These are phyloP conservation scores for Patella ulyssiponensis DNA, from an alignment of 2,888 invertebrate species.

Conservation along the genomic window DNA sequence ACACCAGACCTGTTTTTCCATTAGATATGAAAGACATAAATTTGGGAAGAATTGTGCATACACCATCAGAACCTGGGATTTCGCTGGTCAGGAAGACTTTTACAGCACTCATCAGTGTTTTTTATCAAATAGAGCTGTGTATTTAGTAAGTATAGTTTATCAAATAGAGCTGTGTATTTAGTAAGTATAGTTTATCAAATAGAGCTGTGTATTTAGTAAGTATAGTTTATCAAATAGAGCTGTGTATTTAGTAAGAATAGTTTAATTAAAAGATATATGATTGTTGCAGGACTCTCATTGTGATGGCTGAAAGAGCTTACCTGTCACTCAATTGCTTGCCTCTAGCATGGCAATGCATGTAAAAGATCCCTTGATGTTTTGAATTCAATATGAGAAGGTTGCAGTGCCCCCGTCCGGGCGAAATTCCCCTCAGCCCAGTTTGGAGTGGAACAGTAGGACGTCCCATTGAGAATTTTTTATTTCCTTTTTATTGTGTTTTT, in stretches of 20 bases:
- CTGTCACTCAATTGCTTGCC: no score
- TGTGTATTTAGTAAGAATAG: slow-evolving; percentile 61
- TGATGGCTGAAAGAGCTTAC: no score
- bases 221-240: slow-evolving; percentile 61
- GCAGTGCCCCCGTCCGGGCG: no score
- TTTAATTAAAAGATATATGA: background rate
- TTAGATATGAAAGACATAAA: slow-evolving; percentile 48
- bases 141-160: slow-evolving; percentile 60
- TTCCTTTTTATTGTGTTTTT: no score
- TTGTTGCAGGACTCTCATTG: background rate
- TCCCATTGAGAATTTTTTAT: no score
- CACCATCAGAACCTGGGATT: slow-evolving; percentile 68
- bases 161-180: slow-evolving; percentile 67
- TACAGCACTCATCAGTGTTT: slow-evolving; percentile 69
- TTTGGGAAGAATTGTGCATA: slow-evolving; percentile 49
- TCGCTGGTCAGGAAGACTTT: slow-evolving; percentile 70
- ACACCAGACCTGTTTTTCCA: background rate
- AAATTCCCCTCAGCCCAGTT: no score
- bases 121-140: slow-evolving; percentile 66
- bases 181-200: slow-evolving; percentile 59
- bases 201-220: slow-evolving; percentile 67
- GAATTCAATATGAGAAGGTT: no score
- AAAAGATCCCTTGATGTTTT: no score
- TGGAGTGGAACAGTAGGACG: no score
- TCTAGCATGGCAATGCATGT: no score